Percentiles rank a stretch among this genome's conserved stretches.
These are phyloP conservation scores for Neotoma lepida DNA, from an alignment of 2,113 vertebrate genomes.

Conservation along the genomic window DNA sequence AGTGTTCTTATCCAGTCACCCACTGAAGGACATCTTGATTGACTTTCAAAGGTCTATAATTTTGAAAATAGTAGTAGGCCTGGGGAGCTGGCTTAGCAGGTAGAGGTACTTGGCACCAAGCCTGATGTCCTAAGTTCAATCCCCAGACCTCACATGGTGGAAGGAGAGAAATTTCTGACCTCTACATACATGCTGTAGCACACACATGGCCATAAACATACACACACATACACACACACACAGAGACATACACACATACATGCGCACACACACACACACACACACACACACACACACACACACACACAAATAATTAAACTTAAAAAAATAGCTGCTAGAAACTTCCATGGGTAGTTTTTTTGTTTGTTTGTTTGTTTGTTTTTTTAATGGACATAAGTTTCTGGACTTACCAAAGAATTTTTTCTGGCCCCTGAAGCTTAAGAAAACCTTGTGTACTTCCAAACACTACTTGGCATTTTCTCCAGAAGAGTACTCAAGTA, in stretches of 20 bases:
- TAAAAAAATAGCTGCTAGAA: neutral
- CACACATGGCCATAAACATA: neutral
- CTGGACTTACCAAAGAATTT: neutral
- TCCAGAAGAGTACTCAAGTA: neutral
- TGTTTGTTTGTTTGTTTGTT: too few species aligned
- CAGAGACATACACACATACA: neutral
- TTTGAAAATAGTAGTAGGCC: neutral
- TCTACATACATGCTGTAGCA: neutral
- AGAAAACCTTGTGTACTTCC: neutral
- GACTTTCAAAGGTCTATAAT: neutral
- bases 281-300: neutral
- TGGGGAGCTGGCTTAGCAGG: neutral
- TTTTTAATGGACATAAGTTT: neutral
- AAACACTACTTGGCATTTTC: conserved; percentile 12
- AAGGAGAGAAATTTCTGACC: neutral
- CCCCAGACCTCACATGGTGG: neutral
- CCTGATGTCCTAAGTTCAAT: neutral
- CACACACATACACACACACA: neutral
- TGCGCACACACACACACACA: neutral
- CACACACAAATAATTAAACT: neutral
- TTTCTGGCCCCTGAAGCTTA: neutral
- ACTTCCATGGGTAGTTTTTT: too few species aligned
- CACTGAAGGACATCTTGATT: neutral
- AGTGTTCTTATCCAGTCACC: too few species aligned
- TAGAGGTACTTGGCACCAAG: neutral